Evolutionary conservation across 2,797 vertebrate genomes (phyloP).

Genomic region (Tragopan temminckii): DNA sequence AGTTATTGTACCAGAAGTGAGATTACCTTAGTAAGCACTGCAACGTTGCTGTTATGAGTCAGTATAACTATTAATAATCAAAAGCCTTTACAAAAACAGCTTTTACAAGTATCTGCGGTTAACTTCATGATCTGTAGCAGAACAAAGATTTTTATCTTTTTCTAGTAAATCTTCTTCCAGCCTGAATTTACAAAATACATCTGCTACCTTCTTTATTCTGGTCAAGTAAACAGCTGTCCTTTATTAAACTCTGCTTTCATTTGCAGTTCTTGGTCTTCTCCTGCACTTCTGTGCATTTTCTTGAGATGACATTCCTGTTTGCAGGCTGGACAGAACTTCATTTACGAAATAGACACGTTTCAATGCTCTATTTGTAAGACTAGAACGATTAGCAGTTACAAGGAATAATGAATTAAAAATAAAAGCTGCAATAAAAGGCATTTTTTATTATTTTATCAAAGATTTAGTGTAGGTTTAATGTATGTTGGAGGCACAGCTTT

Average conservation of each 20-base stretch:
- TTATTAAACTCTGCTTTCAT: not conserved
- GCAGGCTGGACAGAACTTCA: conserved; percentile 68
- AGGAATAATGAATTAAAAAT: not conserved
- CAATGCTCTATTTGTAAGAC: conserved; percentile 71
- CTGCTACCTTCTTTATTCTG: not conserved
- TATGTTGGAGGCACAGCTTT: not conserved
- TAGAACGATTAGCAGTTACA: conserved; percentile 35
- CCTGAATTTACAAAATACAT: not conserved
- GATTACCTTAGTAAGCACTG: not conserved
- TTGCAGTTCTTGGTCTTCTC: not conserved
- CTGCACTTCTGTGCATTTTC: not conserved
- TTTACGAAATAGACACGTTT: conserved; percentile 70
- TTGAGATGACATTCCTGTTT: not conserved
- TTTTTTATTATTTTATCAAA: not conserved
- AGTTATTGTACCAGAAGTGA: not conserved
- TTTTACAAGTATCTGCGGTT: not conserved
- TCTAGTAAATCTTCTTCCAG: not conserved
- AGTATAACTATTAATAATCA: not conserved
- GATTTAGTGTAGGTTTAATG: not conserved
- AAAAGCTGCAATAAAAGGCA: not conserved
- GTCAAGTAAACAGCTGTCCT: not conserved
- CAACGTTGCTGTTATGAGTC: not conserved
- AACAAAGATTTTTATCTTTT: not conserved
- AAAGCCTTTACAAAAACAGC: not conserved
- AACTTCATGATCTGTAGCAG: not conserved